These are phyloP conservation scores for Sinosuthora webbiana DNA, from an alignment of 2,113 vertebrate species.

Conservation along the genomic window DNA sequence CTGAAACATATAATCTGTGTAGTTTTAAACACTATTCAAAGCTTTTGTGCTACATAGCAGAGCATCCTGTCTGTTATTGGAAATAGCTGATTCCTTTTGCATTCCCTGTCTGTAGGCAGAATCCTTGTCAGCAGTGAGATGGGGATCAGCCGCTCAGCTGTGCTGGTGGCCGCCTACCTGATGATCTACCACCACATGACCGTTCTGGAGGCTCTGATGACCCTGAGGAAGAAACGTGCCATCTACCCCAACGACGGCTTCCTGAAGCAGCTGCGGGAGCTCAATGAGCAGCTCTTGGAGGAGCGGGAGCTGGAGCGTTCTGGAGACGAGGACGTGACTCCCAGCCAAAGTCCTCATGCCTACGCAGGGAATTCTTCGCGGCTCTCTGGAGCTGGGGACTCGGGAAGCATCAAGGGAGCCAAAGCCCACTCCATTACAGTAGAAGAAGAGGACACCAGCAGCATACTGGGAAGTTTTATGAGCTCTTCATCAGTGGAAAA, in stretches of 20 bases:
- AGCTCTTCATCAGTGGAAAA: constrained; percentile 71
- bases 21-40: not conserved
- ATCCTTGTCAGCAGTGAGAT: constrained; percentile 94
- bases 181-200: constrained; percentile 98
- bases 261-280: constrained; percentile 89
- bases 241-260: constrained; percentile 94
- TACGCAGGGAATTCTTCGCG: constrained; percentile 38
- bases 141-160: constrained; percentile 90
- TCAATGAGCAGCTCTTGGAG: constrained; percentile 90
- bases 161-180: constrained; percentile 91
- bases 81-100: constrained; percentile 1
- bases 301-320: constrained; percentile 77
- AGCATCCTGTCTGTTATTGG: not conserved
- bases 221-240: constrained; percentile 86
- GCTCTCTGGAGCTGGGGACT: constrained; percentile 49
- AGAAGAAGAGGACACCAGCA: constrained; percentile 85
- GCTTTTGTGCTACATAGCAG: not conserved
- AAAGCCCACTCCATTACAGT: constrained; percentile 75
- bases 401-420: constrained; percentile 67
- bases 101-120: constrained; percentile 78
- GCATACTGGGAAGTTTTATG: constrained; percentile 81
- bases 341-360: constrained; percentile 81
- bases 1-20: not conserved
- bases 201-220: constrained; percentile 87
- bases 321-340: constrained; percentile 64